A percentile compares a stretch with the other conserved stretches of the same genome.
Conservation (phyloP, 1,140 invertebrate genomes). For the Pantala flavescens region DNA sequence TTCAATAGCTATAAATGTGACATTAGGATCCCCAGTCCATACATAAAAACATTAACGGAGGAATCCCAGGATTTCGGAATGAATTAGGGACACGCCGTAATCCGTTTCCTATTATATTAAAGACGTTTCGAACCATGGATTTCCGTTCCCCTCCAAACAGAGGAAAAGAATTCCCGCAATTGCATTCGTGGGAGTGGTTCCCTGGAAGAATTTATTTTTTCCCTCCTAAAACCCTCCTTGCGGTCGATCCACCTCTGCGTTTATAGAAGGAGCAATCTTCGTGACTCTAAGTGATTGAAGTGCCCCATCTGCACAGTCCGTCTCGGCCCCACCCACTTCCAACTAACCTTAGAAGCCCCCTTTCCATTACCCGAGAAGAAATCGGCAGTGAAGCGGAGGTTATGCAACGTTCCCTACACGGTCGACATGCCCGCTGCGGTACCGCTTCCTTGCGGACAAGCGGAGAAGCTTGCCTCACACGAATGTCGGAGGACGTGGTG, state of each 20-base stretch:
- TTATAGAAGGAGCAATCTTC: slow-evolving; percentile 1
- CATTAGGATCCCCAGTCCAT: too few relatives aligned
- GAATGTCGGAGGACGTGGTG: background rate
- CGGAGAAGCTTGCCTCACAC: slow-evolving; percentile 6
- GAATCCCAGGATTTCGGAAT: too few relatives aligned
- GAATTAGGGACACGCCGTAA: background rate
- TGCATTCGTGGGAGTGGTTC: background rate
- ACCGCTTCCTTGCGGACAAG: background rate
- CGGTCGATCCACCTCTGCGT: background rate
- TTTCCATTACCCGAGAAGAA: background rate
- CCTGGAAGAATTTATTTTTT: background rate
- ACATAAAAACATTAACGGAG: too few relatives aligned
- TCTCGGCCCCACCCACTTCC: background rate
- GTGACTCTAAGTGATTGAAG: background rate
- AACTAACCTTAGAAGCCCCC: background rate
- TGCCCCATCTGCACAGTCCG: background rate
- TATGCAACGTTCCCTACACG: slow-evolving; percentile 1
- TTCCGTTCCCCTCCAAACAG: background rate
- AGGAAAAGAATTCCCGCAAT: background rate
- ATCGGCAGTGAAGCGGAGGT: background rate
- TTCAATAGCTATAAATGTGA: too few relatives aligned
- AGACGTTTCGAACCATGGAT: background rate
- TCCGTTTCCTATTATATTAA: background rate
- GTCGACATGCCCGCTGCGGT: background rate
- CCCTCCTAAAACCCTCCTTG: background rate